Evolutionary conservation across 2,797 vertebrate species (phyloP).

Genomic region (Nannoperca australis): DNA sequence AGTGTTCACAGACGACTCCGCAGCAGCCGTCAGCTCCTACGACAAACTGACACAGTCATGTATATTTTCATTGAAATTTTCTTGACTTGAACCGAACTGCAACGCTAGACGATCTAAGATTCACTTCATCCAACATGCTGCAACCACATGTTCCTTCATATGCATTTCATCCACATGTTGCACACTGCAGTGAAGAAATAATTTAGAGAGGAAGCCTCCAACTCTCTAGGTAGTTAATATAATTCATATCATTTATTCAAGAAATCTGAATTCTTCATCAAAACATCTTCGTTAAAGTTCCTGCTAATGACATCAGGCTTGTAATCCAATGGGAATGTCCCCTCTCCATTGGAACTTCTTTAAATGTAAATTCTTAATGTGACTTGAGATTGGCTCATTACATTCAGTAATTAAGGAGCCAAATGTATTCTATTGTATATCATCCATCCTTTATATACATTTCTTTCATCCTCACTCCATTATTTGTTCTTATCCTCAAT

Average conservation of each 20-base stretch:
- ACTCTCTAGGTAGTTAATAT: neutral
- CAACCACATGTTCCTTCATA: neutral
- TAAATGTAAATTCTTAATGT: conserved; percentile 33
- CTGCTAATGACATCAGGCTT: conserved; percentile 29
- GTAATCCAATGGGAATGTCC: conserved; percentile 21
- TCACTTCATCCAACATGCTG: neutral
- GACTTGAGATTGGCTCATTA: conserved; percentile 23
- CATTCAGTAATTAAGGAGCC: neutral
- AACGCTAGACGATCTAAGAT: neutral
- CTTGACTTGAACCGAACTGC: neutral
- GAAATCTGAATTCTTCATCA: conserved; percentile 44
- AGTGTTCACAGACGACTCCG: conserved; percentile 96
- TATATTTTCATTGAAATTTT: conserved; percentile 41
- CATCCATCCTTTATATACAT: neutral
- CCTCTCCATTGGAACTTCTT: conserved; percentile 16
- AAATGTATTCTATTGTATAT: neutral
- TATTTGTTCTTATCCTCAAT: neutral
- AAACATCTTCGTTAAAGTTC: conserved; percentile 38
- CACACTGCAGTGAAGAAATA: conserved; percentile 4
- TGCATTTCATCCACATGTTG: conserved; percentile 10
- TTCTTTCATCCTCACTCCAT: neutral
- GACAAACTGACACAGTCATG: conserved; percentile 88
- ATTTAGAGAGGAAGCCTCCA: neutral
- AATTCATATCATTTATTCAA: conserved; percentile 18
- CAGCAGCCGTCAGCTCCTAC: conserved; percentile 94